phyloP scores from a whole-genome alignment of 2,797 vertebrate genomes.

The Sebastes itinus region DNA sequence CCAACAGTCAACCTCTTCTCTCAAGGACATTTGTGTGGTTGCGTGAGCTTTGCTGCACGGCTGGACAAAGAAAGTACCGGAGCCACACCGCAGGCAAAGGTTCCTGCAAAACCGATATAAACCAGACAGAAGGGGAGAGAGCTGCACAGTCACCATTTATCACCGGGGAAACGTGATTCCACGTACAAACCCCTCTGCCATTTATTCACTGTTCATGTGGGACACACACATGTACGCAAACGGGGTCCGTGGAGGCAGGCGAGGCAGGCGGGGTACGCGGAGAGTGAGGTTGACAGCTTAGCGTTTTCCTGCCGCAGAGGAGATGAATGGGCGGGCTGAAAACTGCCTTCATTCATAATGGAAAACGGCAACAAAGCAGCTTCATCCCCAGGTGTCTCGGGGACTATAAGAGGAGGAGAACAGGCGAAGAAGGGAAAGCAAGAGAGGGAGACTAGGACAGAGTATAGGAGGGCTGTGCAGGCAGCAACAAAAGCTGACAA shows the following conservation, averaged over 20 bases:
- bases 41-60: constrained; percentile 17
- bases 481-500: not conserved
- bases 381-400: constrained; percentile 56
- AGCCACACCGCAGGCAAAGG: constrained; percentile 1
- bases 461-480: not conserved
- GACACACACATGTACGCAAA: constrained; percentile 13
- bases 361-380: constrained; percentile 64
- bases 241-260: constrained; percentile 32
- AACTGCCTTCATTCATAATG: constrained; percentile 76
- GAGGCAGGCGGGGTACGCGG: constrained; percentile 14
- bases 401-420: constrained; percentile 2
- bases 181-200: not conserved
- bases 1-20: not conserved
- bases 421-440: not conserved
- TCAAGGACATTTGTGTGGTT: constrained; percentile 41
- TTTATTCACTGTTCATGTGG: constrained; percentile 17
- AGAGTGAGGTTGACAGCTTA: constrained; percentile 44
- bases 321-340: constrained; percentile 71
- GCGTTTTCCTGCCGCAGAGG: constrained; percentile 48
- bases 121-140: constrained; percentile 23
- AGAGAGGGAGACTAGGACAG: not conserved
- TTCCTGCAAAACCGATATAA: constrained; percentile 20
- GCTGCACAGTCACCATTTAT: constrained; percentile 34
- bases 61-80: constrained; percentile 22
- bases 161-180: constrained; percentile 18